phyloP scores from a whole-genome alignment of 2,113 vertebrate species.

The Hyla sarda region DNA sequence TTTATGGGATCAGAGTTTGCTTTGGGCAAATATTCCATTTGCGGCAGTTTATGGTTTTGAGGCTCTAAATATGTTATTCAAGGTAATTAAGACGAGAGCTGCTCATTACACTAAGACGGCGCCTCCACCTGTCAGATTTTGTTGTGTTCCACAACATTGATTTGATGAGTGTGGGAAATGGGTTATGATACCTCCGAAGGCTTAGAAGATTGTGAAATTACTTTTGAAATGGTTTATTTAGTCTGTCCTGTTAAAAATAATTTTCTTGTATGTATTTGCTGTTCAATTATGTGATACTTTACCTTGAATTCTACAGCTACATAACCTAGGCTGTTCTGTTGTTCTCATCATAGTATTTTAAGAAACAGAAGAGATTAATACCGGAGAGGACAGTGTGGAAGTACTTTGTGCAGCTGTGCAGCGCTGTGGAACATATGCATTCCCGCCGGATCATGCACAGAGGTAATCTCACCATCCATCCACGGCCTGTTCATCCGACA shows the following conservation, averaged over 20 bases:
- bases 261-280: not conserved
- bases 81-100: slow-evolving; percentile 75
- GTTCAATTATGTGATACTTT: not conserved
- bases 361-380: slow-evolving; percentile 88
- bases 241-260: not conserved
- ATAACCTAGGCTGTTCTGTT: slow-evolving; percentile 56
- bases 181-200: slow-evolving; percentile 24
- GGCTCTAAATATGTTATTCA: slow-evolving; percentile 70
- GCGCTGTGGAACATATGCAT: slow-evolving; percentile 89
- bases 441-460: slow-evolving; percentile 90
- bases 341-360: slow-evolving; percentile 80
- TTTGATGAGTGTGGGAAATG: slow-evolving; percentile 36
- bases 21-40: slow-evolving; percentile 68
- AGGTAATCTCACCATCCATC: slow-evolving; percentile 72
- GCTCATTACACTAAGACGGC: slow-evolving; percentile 77
- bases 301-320: not conserved
- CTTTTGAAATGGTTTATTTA: not conserved
- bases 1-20: slow-evolving; percentile 63
- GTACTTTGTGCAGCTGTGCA: slow-evolving; percentile 89
- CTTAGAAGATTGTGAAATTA: not conserved
- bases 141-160: slow-evolving; percentile 66
- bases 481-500: not conserved
- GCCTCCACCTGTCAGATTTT: slow-evolving; percentile 72
- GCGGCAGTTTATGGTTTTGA: slow-evolving; percentile 68
- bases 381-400: slow-evolving; percentile 89